Evolutionary conservation across 1,140 invertebrate species (phyloP).

Genomic region (Procambarus virginalis): DNA sequence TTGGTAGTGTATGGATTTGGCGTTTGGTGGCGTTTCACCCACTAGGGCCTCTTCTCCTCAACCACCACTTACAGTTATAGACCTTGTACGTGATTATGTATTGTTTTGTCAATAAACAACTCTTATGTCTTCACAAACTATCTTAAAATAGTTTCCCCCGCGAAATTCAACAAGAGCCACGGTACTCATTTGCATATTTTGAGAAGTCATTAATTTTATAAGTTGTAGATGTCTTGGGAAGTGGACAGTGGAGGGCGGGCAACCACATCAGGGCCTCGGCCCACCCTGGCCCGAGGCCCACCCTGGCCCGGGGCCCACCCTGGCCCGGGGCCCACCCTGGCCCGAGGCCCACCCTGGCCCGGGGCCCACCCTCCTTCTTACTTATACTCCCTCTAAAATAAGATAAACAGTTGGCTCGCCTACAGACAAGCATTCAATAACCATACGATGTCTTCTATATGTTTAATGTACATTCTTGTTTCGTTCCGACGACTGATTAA

Average conservation of each 20-base stretch:
- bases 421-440: too few species aligned
- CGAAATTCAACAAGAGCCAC: conserved; percentile 22
- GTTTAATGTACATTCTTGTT: too few species aligned
- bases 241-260: conserved; percentile 28
- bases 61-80: background rate
- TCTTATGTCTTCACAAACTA: background rate
- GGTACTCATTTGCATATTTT: conserved; percentile 57
- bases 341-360: too few species aligned
- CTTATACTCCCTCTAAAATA: too few species aligned
- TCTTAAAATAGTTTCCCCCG: background rate
- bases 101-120: background rate
- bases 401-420: too few species aligned
- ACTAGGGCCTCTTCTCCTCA: too few species aligned
- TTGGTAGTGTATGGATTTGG: conserved; percentile 13
- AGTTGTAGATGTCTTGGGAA: conserved; percentile 42
- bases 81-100: background rate
- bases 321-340: too few species aligned
- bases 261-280: background rate
- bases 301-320: too few species aligned
- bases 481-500: too few species aligned
- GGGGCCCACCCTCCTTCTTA: too few species aligned
- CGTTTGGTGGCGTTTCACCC: background rate
- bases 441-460: too few species aligned
- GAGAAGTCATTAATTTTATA: conserved; percentile 46
- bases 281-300: too few species aligned